Evolutionary conservation across 2,113 vertebrate genomes (phyloP), one percentile per base, ranked within the genome.

Genomic region (Lamprotornis superbus): DNA sequence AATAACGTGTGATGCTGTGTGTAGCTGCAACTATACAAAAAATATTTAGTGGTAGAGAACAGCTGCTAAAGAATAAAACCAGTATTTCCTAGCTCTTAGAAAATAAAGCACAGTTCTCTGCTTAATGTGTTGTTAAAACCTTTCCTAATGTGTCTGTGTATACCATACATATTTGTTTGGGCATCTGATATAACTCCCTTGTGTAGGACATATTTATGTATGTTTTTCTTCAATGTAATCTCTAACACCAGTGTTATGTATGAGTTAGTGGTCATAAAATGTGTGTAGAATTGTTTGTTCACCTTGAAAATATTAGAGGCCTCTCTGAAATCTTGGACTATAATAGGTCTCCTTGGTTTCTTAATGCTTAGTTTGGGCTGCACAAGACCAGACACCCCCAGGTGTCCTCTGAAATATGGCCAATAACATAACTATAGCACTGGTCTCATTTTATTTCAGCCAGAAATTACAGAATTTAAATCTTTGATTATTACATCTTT

Each of bases 141-240:
- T 90, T 92, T 92, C 90, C 92, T 94, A 77, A 80, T 93, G 96
- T 96, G 88, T 96, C 96, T 86, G 25, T 95, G 75, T 95, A n/a
- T 85, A 50, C 67, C 95, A 95, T 90, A 33, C 59, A 22, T 88
- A 88, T 71, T 67, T 80, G 88, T 94, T 89, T 83, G 90, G 63
- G 65, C 60, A 86, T 93, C 52, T 80, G 65, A 59, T 89, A 39
- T 35, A 89, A 37, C 15, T 79, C 31, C 9, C 12, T 21, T 74
- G 11, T 15, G 18, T 56, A 47, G 79, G 46, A 63, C 11, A 12
- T 63, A 60, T 88, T 87, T 83, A 59, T 5, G 20, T 93, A 65
- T 91, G 85, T 88, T 91, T 94, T 78, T 83, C 53, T 91, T 35
- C 33, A 74, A 11, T 91, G 50, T 96, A 68, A 69, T 77, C 40